Percentiles rank a stretch among this genome's conserved stretches.
Conservation (phyloP, 2,888 invertebrate species). For the Tubulanus polymorphus region DNA sequence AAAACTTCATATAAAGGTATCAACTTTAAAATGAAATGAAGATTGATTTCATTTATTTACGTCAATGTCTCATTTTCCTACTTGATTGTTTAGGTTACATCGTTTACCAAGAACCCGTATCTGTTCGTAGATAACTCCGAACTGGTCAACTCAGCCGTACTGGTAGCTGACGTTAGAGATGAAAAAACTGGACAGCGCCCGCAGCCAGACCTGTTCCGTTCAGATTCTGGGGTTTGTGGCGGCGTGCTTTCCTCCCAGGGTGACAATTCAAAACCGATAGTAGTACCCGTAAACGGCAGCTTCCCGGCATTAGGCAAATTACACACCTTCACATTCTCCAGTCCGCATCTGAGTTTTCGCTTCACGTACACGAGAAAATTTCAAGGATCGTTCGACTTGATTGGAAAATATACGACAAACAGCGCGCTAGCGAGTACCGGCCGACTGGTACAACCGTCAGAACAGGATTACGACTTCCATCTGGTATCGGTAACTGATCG, state of each 20-base stretch:
- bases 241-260: no score
- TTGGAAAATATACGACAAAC: no score
- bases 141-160: background rate
- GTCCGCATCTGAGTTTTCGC: background rate
- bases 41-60: no score
- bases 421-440: no score
- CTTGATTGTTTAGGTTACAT: background rate
- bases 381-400: no score
- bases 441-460: no score
- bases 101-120: background rate
- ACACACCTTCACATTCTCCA: background rate
- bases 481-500: no score
- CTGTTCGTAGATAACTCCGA: background rate
- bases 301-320: background rate
- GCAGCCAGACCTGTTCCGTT: no score
- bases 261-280: background rate
- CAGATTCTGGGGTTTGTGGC: no score
- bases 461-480: no score
- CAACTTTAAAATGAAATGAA: no score
- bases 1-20: no score
- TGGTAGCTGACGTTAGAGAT: background rate
- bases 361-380: background rate
- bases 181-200: background rate
- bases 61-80: background rate
- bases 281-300: background rate